phyloP scores from a whole-genome alignment of 2,113 vertebrate genomes.

The Polypterus senegalus region DNA sequence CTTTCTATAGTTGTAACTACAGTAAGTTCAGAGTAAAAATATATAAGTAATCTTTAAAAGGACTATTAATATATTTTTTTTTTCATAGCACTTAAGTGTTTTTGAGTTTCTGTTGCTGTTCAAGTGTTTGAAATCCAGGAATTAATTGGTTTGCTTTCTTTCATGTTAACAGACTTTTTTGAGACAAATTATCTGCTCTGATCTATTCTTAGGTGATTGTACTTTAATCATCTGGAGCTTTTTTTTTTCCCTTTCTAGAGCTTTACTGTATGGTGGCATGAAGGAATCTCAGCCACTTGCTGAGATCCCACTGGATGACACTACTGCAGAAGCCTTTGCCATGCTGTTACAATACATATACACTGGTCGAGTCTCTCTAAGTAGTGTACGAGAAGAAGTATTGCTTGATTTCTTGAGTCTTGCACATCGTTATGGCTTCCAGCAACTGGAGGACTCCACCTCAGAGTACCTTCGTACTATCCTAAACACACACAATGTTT shows the following conservation, averaged over 20 bases:
- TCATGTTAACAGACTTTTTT: no score
- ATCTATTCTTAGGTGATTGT: no score
- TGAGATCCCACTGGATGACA: slow-evolving; percentile 86
- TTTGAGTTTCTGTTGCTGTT: no score
- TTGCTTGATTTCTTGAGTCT: slow-evolving; percentile 89
- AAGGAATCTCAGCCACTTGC: slow-evolving; percentile 88
- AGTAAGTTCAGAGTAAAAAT: no score
- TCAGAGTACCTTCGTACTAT: slow-evolving; percentile 93
- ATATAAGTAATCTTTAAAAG: no score
- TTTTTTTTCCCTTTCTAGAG: slow-evolving; percentile 44
- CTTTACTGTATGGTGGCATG: slow-evolving; percentile 89
- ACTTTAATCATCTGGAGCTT: no score
- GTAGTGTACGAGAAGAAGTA: slow-evolving; percentile 83
- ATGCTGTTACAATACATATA: slow-evolving; percentile 93
- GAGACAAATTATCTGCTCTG: no score
- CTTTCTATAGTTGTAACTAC: no score
- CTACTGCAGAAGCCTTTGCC: slow-evolving; percentile 83
- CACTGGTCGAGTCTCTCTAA: slow-evolving; percentile 83
- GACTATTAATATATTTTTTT: no score
- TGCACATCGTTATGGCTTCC: slow-evolving; percentile 91
- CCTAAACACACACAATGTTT: slow-evolving; percentile 87
- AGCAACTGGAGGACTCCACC: slow-evolving; percentile 86
- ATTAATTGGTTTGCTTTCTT: no score
- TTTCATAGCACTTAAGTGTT: no score
- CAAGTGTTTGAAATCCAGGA: no score